Conservation (phyloP, 2,113 vertebrate genomes). For the Nipponia nippon region DNA sequence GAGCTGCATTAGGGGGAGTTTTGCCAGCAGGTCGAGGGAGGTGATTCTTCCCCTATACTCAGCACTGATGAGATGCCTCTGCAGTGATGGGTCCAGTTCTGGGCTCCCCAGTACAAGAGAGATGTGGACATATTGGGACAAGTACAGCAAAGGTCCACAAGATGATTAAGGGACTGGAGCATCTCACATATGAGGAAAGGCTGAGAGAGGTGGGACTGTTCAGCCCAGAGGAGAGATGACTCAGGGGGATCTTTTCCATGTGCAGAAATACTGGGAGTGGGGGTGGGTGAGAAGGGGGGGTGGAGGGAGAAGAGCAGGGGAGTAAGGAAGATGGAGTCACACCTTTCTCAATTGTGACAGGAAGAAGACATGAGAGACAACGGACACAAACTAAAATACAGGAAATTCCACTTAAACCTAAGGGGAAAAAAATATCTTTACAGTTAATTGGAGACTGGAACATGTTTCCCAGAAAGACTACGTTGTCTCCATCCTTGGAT, state of each 20-base stretch:
- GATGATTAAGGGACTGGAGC: background rate
- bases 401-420: background rate
- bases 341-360: background rate
- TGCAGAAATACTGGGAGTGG: background rate
- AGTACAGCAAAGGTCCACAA: background rate
- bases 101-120: background rate
- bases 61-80: background rate
- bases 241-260: background rate
- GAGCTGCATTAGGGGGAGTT: background rate
- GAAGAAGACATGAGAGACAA: background rate
- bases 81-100: background rate
- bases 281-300: too few species aligned
- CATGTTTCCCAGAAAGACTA: background rate
- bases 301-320: background rate
- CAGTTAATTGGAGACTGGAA: background rate
- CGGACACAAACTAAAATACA: background rate
- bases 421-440: background rate
- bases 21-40: accelerated
- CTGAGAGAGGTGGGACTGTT: background rate
- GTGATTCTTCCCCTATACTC: background rate
- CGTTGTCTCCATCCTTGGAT: background rate
- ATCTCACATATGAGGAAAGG: background rate
- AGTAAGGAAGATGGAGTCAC: background rate
- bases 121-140: accelerated
- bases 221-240: background rate